Base-by-base conservation (phyloP, 2,113 vertebrate genomes). In the Strix uralensis region DNA sequence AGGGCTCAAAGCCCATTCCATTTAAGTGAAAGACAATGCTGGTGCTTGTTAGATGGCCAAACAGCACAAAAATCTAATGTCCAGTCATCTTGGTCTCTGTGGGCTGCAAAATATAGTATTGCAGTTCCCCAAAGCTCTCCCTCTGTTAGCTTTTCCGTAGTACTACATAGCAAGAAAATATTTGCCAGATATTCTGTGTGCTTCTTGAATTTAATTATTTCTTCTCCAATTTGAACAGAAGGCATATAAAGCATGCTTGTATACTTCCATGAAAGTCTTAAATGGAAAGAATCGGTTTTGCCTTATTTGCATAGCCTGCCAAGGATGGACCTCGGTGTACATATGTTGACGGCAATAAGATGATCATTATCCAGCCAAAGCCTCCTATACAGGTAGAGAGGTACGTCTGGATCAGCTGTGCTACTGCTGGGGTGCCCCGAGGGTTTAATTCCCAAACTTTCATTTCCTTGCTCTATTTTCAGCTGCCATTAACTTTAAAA, bases 401-500 rank as follows among this genome's bases (percentile, higher is more conserved):
- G 79, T 40, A 78, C 3, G 29, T 88, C 72, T 96, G 52, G 44
- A 96, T 90, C 81, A 82, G 69, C 63, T 32, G n/a, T 67, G 38
- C 51, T 83, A 88, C 80, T 94, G 32, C 47, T 77, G 54, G 79
- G 38, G 80, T 94, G 89, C 91, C 93, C 77, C 10, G 5, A 67
- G 92, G 61, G 61, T 95, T 96, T 94, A 89, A 94, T 87, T 95
- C 81, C 93, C 40, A 46, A 62, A 70, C 66, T 91, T 82, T 90
- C 82, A 87, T 93, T 91, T 85, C 75, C 74, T 87, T 23, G 26
- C 75, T 81, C 66, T 77, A 40, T 96, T 81, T 92, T 96, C 84
- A 93, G 42, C 63, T 25, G 42, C 95, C 91, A 75, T 97, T 97
- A 97, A 92, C 71, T 95, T 96, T 94, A 96, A 94, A 97, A 86